These are phyloP conservation scores for Trachymyrmex cornetzi DNA, from an alignment of 1,140 invertebrate genomes.

Conservation along the genomic window DNA sequence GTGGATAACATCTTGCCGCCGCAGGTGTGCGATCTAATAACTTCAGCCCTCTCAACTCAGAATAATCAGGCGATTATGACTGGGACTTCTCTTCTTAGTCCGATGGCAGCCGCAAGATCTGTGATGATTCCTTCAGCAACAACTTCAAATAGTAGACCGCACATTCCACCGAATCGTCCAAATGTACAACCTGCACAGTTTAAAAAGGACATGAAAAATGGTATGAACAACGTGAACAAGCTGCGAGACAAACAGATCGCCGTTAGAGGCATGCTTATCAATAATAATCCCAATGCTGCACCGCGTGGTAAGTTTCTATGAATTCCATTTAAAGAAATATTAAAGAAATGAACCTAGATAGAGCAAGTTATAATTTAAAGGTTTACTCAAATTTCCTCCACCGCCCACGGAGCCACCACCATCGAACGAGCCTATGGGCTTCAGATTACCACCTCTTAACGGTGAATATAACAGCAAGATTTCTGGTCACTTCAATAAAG, in stretches of 20 bases:
- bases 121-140: neutral
- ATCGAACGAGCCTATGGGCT: conserved; percentile 85
- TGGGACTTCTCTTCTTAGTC: conserved; percentile 3
- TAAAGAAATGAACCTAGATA: neutral
- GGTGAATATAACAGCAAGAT: conserved; percentile 39
- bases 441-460: conserved; percentile 75
- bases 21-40: neutral
- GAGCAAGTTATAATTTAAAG: conserved; percentile 29
- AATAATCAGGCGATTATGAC: neutral
- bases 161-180: conserved; percentile 75
- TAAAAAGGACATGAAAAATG: conserved; percentile 24
- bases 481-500: conserved; percentile 33
- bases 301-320: conserved; percentile 70
- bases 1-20: neutral
- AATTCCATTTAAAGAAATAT: neutral
- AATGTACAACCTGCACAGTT: conserved; percentile 58
- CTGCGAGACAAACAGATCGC: conserved; percentile 66
- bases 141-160: conserved; percentile 51
- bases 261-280: conserved; percentile 76
- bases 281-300: conserved; percentile 70
- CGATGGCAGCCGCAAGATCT: conserved; percentile 34
- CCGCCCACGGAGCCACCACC: conserved; percentile 87
- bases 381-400: conserved; percentile 85
- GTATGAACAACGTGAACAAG: conserved; percentile 70
- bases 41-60: neutral